A percentile compares a stretch with the other conserved stretches of the same genome.
phyloP scores from a whole-genome alignment of 1,140 invertebrate species.

The Drosophila arizonae region DNA sequence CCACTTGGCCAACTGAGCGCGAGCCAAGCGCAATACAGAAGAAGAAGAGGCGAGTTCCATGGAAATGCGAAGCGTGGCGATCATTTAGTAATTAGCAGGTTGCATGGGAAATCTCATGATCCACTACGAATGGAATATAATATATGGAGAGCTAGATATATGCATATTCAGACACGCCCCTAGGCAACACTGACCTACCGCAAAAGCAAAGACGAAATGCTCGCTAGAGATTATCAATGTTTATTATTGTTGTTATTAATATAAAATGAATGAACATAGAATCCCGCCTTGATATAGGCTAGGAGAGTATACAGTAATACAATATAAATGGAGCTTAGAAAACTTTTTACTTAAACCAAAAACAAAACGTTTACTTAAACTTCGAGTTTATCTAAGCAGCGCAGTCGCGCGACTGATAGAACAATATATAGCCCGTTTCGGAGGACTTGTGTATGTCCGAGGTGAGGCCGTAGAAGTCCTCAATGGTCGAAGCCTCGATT shows the following conservation, averaged over 20 bases:
- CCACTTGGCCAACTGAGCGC: no score
- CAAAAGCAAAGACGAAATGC: constrained; percentile 1
- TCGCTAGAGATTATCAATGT: constrained; percentile 7
- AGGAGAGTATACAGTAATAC: background rate
- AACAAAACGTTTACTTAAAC: background rate
- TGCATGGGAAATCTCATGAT: constrained; percentile 18
- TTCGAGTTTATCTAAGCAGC: constrained; percentile 28
- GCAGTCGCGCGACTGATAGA: constrained; percentile 98
- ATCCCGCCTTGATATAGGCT: constrained; percentile 2
- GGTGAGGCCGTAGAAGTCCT: constrained; percentile 99
- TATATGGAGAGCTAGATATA: no score
- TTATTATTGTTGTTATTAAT: constrained; percentile 26
- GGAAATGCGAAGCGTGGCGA: constrained; percentile 31
- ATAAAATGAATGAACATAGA: constrained; percentile 32
- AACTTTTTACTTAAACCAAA: constrained; percentile 19
- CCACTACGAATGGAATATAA: background rate
- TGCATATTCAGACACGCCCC: constrained; percentile 17
- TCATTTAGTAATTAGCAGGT: constrained; percentile 6
- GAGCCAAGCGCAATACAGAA: no score
- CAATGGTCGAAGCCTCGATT: constrained; percentile 99
- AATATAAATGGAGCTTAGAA: background rate
- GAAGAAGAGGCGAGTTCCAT: constrained; percentile 9
- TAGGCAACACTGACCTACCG: constrained; percentile 30
- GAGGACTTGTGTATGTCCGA: constrained; percentile 99
- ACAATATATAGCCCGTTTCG: constrained; percentile 99